phyloP scores from a whole-genome alignment of 2,888 invertebrate genomes.

The Nephrocerus scutellatus region DNA sequence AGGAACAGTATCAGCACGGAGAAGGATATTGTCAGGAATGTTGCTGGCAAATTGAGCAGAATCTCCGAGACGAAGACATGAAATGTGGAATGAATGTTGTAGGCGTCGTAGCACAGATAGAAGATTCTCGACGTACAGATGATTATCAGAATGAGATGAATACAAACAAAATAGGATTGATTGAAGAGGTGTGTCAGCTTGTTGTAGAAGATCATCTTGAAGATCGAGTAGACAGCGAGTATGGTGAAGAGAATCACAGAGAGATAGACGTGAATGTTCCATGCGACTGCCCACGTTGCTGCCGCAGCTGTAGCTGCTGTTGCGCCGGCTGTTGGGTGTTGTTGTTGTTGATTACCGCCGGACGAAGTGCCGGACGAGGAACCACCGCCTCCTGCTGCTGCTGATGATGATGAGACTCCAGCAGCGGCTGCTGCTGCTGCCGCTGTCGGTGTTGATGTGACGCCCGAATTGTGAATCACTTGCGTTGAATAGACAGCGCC shows the following conservation, averaged over 20 bases:
- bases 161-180: slow-evolving; percentile 79
- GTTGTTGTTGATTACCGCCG: slow-evolving; percentile 23
- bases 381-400: too few relatives aligned
- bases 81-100: slow-evolving; percentile 76
- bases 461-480: slow-evolving; percentile 2
- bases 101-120: slow-evolving; percentile 86
- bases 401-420: slow-evolving; percentile 28
- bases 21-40: slow-evolving; percentile 83
- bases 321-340: slow-evolving; percentile 15
- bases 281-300: slow-evolving; percentile 71
- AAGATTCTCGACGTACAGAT: slow-evolving; percentile 77
- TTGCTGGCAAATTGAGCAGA: slow-evolving; percentile 76
- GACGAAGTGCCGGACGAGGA: too few relatives aligned
- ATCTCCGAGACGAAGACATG: slow-evolving; percentile 73
- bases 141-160: slow-evolving; percentile 74
- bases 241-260: slow-evolving; percentile 79
- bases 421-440: slow-evolving; percentile 33
- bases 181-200: slow-evolving; percentile 79
- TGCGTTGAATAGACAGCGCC: slow-evolving; percentile 6
- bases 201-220: slow-evolving; percentile 79
- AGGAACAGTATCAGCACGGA: slow-evolving; percentile 80
- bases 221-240: slow-evolving; percentile 75
- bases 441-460: slow-evolving; percentile 34
- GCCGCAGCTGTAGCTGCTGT: slow-evolving; percentile 27
- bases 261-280: slow-evolving; percentile 86